Base-by-base conservation (phyloP, 2,888 invertebrate species). In the Diaprepes abbreviatus region DNA sequence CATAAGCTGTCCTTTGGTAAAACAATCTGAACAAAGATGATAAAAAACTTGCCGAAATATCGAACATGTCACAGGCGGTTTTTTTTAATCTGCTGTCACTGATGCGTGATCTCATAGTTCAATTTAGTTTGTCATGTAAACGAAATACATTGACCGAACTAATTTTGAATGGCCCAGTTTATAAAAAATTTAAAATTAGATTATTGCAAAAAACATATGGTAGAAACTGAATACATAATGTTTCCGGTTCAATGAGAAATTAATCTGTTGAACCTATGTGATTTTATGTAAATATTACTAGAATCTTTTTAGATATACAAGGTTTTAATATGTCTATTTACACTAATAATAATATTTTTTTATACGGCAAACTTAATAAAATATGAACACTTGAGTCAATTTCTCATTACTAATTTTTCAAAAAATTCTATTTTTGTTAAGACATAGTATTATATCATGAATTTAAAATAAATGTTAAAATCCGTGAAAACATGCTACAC, bases 171-270 rank as follows among this genome's bases (percentile, higher is more conserved):
- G 57, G 38, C 57, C 57, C 40, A 36, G 38, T 38, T 57, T 14
- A 40, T 16, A 24, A 57, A 38, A 40, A 9, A 43, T 19, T 43
- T 43, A 43, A 43, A 35, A 36, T 55, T 55, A 35, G 55, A 33
- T n/a, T 57, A 40, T 57, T 24, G 57, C n/a, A 57, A 57, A 52
- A 57, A 57, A 33, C 57, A 57, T 12, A 57, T 57, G 57, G 57
- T 14, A 40, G 14, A 55, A 12, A 28, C 40, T 57, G 5, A 35
- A 55, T 55, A 10, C 17, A n/a, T n/a, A 40, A 40, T 21, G 43
- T 43, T 43, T 43, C 43, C 43, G 43, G 43, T 43, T 21, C 19
- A 10, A n/a, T 21, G 14, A 21, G 43, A n/a, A 43, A 7, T n/a
- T n/a, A n/a, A n/a, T n/a, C n/a, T n/a, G n/a, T n/a, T n/a, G n/a